Evolutionary conservation across 2,113 vertebrate genomes (phyloP).

Genomic region (Cromileptes altivelis): DNA sequence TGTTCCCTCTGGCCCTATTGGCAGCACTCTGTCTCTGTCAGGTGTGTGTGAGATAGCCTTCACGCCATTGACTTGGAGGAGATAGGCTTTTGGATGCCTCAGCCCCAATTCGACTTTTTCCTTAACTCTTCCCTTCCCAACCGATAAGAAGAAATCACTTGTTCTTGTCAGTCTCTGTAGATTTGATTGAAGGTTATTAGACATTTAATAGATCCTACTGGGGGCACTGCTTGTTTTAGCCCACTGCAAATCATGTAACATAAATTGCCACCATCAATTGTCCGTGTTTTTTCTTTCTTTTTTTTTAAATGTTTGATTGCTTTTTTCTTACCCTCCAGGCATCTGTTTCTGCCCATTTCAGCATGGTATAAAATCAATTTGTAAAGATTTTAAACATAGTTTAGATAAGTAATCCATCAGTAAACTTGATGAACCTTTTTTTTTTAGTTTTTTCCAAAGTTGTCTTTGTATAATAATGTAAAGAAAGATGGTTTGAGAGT

Average conservation of each 20-base stretch:
- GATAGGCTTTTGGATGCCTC: slow-evolving; percentile 71
- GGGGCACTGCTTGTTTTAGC: not conserved
- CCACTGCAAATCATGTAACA: not conserved
- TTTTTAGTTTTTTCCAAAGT: not conserved
- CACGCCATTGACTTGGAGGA: slow-evolving; percentile 70
- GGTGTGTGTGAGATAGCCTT: slow-evolving; percentile 77
- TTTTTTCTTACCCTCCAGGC: slow-evolving; percentile 1
- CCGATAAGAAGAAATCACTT: slow-evolving; percentile 19
- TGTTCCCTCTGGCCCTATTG: slow-evolving; percentile 72
- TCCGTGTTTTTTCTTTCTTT: not conserved
- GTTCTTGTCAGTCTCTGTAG: not conserved
- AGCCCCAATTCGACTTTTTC: slow-evolving; percentile 45
- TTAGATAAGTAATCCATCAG: slow-evolving; percentile 1
- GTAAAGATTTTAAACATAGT: not conserved
- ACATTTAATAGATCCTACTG: not conserved
- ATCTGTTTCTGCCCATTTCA: slow-evolving; percentile 22
- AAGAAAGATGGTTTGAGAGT: slow-evolving; percentile 12
- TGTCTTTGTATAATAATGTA: not conserved
- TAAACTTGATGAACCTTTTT: not conserved
- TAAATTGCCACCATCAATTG: slow-evolving; percentile 13
- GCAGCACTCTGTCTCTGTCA: slow-evolving; percentile 77
- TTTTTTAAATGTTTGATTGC: not conserved
- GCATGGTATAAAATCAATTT: not conserved
- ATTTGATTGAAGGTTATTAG: slow-evolving; percentile 28
- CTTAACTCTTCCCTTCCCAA: slow-evolving; percentile 61